Evolutionary conservation across 1,140 invertebrate genomes (phyloP).

Genomic region (Teleogryllus occipitalis): DNA sequence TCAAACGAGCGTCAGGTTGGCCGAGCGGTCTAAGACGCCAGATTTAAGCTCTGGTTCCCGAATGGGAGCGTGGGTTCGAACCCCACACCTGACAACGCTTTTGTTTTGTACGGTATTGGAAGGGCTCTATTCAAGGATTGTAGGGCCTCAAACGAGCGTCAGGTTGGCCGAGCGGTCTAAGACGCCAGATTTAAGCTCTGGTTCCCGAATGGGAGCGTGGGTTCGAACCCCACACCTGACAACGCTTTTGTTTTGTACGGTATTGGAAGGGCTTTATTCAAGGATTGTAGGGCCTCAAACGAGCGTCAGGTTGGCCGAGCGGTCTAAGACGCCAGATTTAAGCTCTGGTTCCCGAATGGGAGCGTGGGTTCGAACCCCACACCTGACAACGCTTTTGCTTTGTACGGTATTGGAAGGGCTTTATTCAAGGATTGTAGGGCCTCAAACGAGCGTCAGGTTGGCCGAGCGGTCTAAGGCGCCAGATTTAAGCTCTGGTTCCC

Average conservation of each 20-base stretch:
- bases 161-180: too few species aligned
- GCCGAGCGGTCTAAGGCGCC: slow-evolving; percentile 31
- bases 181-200: slow-evolving; percentile 64
- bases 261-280: too few species aligned
- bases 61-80: slow-evolving; percentile 64
- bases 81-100: slow-evolving; percentile 50
- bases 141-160: too few species aligned
- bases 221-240: slow-evolving; percentile 62
- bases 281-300: too few species aligned
- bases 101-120: too few species aligned
- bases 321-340: slow-evolving; percentile 47
- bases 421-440: too few species aligned
- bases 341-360: slow-evolving; percentile 61
- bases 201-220: slow-evolving; percentile 61
- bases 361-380: slow-evolving; percentile 68
- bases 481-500: slow-evolving; percentile 67
- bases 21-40: slow-evolving; percentile 65
- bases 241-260: too few species aligned
- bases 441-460: slow-evolving; percentile 29
- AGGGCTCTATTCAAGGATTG: too few species aligned
- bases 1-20: slow-evolving; percentile 55
- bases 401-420: too few species aligned
- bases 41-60: slow-evolving; percentile 65
- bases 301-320: slow-evolving; percentile 29
- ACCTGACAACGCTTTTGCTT: slow-evolving; percentile 36